Conservation (phyloP, 2,888 invertebrate species). For the Andrena dorsata region DNA sequence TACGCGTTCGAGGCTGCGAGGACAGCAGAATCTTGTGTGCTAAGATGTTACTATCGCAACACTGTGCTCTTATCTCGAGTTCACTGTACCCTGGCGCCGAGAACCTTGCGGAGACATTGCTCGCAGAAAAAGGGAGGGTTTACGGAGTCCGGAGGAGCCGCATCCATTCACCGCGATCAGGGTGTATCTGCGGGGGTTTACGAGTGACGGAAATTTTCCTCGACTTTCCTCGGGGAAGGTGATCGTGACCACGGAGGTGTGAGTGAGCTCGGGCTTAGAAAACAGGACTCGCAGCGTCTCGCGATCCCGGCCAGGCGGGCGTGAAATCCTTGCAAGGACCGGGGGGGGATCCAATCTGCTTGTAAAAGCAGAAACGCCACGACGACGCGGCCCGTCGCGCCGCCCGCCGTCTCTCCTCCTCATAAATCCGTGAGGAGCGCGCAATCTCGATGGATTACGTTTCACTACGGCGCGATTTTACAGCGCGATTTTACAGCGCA, state of each 20-base stretch:
- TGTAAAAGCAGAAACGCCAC: slow-evolving; percentile 73
- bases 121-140: not conserved
- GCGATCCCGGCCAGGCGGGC: slow-evolving; percentile 55
- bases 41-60: too few species aligned
- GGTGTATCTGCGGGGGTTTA: slow-evolving; percentile 41
- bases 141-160: slow-evolving; percentile 7
- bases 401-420: slow-evolving; percentile 10
- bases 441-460: slow-evolving; percentile 75
- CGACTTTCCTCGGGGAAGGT: slow-evolving; percentile 34
- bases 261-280: slow-evolving; percentile 35
- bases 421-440: slow-evolving; percentile 67
- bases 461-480: slow-evolving; percentile 68
- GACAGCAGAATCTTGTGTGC: not conserved
- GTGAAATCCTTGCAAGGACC: slow-evolving; percentile 63
- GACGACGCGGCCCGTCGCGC: not conserved
- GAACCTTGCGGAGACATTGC: not conserved
- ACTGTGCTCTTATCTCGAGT: too few species aligned
- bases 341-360: slow-evolving; percentile 69
- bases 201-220: slow-evolving; percentile 45
- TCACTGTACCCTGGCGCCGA: not conserved
- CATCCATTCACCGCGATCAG: slow-evolving; percentile 10
- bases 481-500: slow-evolving; percentile 69
- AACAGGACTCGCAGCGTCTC: slow-evolving; percentile 53
- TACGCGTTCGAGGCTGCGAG: not conserved
- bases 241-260: not conserved